phyloP scores from a whole-genome alignment of 92 coral and sea anemone genomes.

The Pocillopora meandrina region DNA sequence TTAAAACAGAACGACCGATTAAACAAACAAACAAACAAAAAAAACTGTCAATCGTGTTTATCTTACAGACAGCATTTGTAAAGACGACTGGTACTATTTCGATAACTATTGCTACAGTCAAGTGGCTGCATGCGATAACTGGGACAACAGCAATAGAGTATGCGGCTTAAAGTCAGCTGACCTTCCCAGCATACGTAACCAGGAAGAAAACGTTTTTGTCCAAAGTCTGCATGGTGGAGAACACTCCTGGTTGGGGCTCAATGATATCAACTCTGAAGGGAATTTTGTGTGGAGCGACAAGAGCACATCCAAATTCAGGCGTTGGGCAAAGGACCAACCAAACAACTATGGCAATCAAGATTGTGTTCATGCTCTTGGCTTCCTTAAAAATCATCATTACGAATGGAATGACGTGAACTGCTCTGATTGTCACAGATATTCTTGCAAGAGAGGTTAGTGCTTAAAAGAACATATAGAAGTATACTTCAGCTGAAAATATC shows the following conservation, averaged over 20 bases:
- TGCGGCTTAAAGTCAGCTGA: not conserved
- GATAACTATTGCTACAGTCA: conserved; percentile 11
- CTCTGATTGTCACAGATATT: not conserved
- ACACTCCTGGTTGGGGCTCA: conserved; percentile 14
- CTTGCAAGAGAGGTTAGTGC: conserved; percentile 12
- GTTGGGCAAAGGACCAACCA: conserved; percentile 15
- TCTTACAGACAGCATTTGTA: not conserved
- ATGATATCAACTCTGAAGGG: conserved; percentile 18
- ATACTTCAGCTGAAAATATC: too few relatives aligned
- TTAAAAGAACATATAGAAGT: too few relatives aligned
- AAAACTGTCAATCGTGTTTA: too few relatives aligned
- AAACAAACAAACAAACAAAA: too few relatives aligned
- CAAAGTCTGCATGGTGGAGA: conserved; percentile 2
- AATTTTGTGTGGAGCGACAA: conserved; percentile 18
- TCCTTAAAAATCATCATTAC: not conserved
- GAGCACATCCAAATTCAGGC: not conserved
- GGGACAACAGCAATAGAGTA: not conserved
- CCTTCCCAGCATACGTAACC: conserved; percentile 21
- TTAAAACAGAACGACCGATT: too few relatives aligned
- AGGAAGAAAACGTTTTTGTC: conserved; percentile 20
- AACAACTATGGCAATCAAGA: conserved; percentile 13
- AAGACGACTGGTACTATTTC: conserved; percentile 1
- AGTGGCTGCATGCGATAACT: conserved; percentile 8
- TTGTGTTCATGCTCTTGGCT: conserved; percentile 26
- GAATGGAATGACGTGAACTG: conserved; percentile 26